Evolutionary conservation across 1,140 invertebrate species (phyloP).

Genomic region (Linepithema humile): DNA sequence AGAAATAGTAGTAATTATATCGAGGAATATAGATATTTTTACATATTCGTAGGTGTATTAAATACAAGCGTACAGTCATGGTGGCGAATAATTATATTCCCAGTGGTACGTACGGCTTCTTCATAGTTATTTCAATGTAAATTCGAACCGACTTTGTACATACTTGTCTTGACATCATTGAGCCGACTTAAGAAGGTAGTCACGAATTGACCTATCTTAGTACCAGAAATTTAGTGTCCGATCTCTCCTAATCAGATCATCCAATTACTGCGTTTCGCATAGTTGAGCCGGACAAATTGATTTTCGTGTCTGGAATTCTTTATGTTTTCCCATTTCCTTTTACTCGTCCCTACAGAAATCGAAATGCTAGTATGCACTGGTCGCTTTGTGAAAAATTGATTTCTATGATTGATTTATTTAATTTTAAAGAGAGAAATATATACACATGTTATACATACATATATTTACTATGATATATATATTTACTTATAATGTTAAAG

Average conservation of each 20-base stretch:
- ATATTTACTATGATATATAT: not conserved
- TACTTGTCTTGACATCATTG: conserved; percentile 20
- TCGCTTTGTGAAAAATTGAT: not conserved
- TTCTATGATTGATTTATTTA: not conserved
- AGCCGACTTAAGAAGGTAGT: conserved; percentile 41
- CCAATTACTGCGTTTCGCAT: conserved; percentile 45
- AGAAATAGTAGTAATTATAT: not conserved
- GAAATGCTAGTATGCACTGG: not conserved
- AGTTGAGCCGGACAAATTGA: conserved; percentile 51
- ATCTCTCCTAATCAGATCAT: conserved; percentile 56
- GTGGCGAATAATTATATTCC: conserved; percentile 64
- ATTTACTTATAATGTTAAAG: not conserved
- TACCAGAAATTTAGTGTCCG: conserved; percentile 61
- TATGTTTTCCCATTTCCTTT: not conserved
- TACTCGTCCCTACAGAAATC: not conserved
- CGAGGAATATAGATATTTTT: not conserved
- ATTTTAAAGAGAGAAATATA: not conserved
- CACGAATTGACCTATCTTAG: conserved; percentile 52
- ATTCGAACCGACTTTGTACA: conserved; percentile 68
- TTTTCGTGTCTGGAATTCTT: conserved; percentile 50
- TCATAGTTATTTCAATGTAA: conserved; percentile 78
- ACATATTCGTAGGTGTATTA: too few relatives aligned
- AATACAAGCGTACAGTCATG: conserved; percentile 39
- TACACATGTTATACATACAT: not conserved
- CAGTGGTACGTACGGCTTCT: conserved; percentile 76